phyloP scores from a whole-genome alignment of 2,888 invertebrate genomes.

The Neoascia interrupta region DNA sequence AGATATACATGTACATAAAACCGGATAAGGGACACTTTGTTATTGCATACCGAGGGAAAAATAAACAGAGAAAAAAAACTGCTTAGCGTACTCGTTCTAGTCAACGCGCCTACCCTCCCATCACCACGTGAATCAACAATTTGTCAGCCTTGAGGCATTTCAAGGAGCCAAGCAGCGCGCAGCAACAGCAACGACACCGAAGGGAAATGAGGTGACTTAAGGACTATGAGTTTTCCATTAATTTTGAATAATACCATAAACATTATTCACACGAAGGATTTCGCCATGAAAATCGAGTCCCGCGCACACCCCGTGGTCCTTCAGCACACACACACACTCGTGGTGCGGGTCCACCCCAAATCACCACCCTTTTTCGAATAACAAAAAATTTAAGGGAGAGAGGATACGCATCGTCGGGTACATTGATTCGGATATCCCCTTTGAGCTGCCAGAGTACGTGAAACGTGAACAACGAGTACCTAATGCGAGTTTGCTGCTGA shows the following conservation, averaged over 20 bases:
- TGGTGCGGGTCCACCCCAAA: background rate
- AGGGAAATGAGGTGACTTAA: constrained; percentile 64
- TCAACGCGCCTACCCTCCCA: constrained; percentile 1
- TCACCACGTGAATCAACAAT: constrained; percentile 59
- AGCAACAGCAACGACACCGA: constrained; percentile 5
- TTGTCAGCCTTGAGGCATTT: constrained; percentile 67
- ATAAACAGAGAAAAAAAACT: constrained; percentile 25
- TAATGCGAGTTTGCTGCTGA: constrained; percentile 13
- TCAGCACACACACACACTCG: background rate
- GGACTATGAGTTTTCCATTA: constrained; percentile 66
- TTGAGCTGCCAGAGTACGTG: background rate
- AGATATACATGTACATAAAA: constrained; percentile 14
- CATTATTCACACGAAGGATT: constrained; percentile 67
- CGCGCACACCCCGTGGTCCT: background rate
- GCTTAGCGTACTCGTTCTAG: background rate
- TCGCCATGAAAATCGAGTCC: constrained; percentile 46
- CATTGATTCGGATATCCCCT: constrained; percentile 50
- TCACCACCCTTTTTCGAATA: background rate
- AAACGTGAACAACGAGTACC: too few relatives aligned
- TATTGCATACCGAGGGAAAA: constrained; percentile 15
- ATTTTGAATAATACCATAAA: constrained; percentile 66
- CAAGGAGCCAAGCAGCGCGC: constrained; percentile 38
- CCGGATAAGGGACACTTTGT: constrained; percentile 55
- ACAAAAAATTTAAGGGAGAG: background rate
- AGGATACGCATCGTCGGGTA: constrained; percentile 10